phyloP scores from a whole-genome alignment of 37 sponge, comb jelly and placozoan genomes.

The Axinella damicornis region DNA sequence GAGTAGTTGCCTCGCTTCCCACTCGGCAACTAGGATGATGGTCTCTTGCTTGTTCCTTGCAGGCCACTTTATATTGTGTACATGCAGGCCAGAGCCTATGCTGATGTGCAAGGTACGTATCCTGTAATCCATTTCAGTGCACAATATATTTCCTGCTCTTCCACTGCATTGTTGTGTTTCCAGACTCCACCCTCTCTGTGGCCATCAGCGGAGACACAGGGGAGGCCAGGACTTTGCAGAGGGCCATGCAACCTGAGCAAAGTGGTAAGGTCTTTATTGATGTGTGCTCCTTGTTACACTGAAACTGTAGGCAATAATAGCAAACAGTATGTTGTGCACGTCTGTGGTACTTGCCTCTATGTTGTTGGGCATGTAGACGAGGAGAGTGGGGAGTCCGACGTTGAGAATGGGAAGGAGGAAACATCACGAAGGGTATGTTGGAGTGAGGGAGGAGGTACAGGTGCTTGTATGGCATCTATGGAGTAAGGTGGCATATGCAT shows the following conservation, averaged over 20 bases:
- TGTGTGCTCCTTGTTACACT: no score
- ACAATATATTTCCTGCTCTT: no score
- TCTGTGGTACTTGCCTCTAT: no score
- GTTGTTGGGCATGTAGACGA: no score
- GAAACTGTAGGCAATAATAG: no score
- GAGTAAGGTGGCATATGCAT: no score
- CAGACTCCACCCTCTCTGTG: constrained; percentile 40
- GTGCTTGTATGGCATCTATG: no score
- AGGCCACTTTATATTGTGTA: constrained; percentile 84
- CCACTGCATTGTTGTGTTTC: not conserved
- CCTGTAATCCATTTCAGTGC: not conserved
- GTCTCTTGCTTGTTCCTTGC: not conserved
- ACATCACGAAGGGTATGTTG: not conserved
- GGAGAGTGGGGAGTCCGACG: constrained; percentile 50
- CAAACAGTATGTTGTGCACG: no score
- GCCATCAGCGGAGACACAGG: constrained; percentile 66
- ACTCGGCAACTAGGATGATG: no score
- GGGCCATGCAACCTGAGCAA: constrained; percentile 21
- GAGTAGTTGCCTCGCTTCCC: no score
- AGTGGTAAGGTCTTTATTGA: constrained; percentile 19
- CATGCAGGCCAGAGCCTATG: constrained; percentile 76
- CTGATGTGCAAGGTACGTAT: constrained; percentile 61
- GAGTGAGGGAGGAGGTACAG: no score
- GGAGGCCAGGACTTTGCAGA: constrained; percentile 70
- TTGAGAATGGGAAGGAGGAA: constrained; percentile 26